phyloP scores from a whole-genome alignment of 2,797 vertebrate species.

The Pseudocheirus occidentalis region DNA sequence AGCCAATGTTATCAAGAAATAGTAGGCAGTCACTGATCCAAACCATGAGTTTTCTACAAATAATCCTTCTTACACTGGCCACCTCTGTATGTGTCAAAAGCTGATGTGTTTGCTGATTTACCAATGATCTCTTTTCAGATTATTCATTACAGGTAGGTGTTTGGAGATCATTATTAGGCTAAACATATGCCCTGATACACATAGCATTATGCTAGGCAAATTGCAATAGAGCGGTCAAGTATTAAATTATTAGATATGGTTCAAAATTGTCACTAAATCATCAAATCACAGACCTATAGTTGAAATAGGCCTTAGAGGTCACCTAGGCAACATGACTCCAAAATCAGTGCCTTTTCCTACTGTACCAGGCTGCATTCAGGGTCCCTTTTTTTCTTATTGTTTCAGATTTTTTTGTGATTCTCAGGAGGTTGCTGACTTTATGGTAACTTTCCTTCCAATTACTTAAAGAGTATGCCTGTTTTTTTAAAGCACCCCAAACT shows the following conservation, averaged over 20 bases:
- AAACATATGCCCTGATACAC: conserved; percentile 27
- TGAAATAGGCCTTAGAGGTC: background rate
- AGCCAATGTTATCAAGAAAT: conserved; percentile 35
- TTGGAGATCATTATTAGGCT: conserved; percentile 26
- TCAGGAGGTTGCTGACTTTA: background rate
- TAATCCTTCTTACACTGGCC: conserved; percentile 17
- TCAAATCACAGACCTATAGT: background rate
- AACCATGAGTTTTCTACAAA: conserved; percentile 44
- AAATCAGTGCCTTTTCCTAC: background rate
- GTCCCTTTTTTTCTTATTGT: background rate
- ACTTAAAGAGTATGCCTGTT: background rate
- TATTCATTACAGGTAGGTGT: background rate
- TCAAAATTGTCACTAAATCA: background rate
- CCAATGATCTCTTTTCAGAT: conserved; percentile 19
- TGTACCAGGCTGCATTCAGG: background rate
- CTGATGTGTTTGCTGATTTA: conserved; percentile 2
- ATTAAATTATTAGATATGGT: background rate
- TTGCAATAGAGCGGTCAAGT: background rate
- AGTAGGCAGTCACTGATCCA: conserved; percentile 6
- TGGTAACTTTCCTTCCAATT: background rate
- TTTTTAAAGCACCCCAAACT: background rate
- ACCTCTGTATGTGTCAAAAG: conserved; percentile 18
- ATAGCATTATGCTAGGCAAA: background rate
- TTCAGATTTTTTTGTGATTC: background rate
- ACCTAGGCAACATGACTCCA: background rate